phyloP scores from a whole-genome alignment of 92 coral and sea anemone species.

The Zoanthus solanderi region DNA sequence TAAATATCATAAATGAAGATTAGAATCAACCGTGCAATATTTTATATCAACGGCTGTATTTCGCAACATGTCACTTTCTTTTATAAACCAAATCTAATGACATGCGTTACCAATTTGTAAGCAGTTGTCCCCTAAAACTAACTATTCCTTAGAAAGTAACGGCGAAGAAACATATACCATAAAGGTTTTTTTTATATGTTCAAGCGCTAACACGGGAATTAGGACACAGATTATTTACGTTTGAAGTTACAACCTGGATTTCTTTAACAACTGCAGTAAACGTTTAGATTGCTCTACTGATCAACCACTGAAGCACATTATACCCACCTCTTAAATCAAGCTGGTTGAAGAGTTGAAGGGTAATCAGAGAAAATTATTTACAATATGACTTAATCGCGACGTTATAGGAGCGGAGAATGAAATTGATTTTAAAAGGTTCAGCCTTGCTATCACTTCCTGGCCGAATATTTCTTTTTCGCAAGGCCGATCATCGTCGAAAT shows the following conservation, averaged over 20 bases:
- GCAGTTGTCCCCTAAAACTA: constrained; percentile 7
- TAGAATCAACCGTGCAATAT: neutral
- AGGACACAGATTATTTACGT: neutral
- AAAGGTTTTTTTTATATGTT: constrained; percentile 3
- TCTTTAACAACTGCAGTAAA: constrained; percentile 12
- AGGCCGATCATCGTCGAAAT: constrained; percentile 17
- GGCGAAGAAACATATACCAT: neutral
- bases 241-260: neutral
- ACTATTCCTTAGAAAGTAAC: neutral
- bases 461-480: constrained; percentile 17
- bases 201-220: neutral
- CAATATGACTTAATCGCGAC: constrained; percentile 24
- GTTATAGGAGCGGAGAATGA: constrained; percentile 25
- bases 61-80: neutral
- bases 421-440: constrained; percentile 32
- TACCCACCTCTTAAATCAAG: constrained; percentile 1
- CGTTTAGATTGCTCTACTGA: neutral
- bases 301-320: neutral
- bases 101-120: neutral
- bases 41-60: neutral
- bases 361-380: constrained; percentile 24
- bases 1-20: neutral
- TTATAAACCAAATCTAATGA: neutral
- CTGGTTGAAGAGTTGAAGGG: neutral
- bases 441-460: constrained; percentile 48